phyloP scores from a whole-genome alignment of 2,113 vertebrate genomes.

The Elanoides forficatus region DNA sequence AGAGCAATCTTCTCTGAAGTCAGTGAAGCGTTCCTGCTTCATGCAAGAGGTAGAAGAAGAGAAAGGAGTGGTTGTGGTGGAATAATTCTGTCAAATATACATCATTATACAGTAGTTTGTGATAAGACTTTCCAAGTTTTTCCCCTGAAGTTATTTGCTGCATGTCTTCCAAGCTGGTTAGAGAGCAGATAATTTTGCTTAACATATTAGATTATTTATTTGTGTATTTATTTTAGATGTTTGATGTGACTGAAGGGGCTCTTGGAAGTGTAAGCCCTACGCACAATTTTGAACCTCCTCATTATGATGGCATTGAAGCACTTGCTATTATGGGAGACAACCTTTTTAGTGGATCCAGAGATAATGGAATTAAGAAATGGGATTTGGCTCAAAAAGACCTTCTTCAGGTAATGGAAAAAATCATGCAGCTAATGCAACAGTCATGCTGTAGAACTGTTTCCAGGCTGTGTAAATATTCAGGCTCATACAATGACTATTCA shows the following conservation, averaged over 20 bases:
- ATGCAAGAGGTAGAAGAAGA: not conserved
- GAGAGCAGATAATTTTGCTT: not conserved
- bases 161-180: not conserved
- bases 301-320: slow-evolving; percentile 91
- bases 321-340: slow-evolving; percentile 83
- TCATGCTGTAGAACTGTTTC: not conserved
- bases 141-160: not conserved
- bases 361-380: slow-evolving; percentile 94
- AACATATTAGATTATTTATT: not conserved
- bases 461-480: not conserved
- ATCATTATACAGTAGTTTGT: not conserved
- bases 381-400: slow-evolving; percentile 87
- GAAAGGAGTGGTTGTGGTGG: not conserved
- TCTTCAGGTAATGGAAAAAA: slow-evolving; percentile 79
- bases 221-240: slow-evolving; percentile 80
- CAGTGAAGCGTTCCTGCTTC: not conserved
- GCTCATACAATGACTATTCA: not conserved
- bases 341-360: slow-evolving; percentile 90
- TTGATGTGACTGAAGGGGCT: slow-evolving; percentile 90
- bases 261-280: slow-evolving; percentile 87
- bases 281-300: slow-evolving; percentile 88
- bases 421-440: not conserved
- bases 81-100: not conserved
- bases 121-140: not conserved
- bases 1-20: not conserved